Percentiles rank a stretch among this genome's conserved stretches.
phyloP scores from a whole-genome alignment of 1,140 invertebrate species.

The Drosophila cardini region DNA sequence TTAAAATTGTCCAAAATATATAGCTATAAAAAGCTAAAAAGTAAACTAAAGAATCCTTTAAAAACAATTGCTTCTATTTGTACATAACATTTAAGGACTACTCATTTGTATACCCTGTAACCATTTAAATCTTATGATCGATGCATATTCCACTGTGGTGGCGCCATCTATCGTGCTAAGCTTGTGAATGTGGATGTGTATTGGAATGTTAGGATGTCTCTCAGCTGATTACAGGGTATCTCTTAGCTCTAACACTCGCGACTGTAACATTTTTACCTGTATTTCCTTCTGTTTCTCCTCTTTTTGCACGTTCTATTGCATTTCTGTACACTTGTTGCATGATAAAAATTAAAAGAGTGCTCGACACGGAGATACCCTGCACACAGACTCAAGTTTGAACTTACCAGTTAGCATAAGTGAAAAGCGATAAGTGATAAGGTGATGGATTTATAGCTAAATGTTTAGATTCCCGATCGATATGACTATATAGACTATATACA shows the following conservation, averaged over 20 bases:
- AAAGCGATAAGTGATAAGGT: neutral
- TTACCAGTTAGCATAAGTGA: neutral
- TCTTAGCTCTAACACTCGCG: neutral
- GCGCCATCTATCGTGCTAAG: neutral
- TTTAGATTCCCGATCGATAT: neutral
- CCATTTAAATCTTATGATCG: neutral
- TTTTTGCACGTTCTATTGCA: conserved; percentile 7
- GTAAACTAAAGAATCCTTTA: too few species aligned
- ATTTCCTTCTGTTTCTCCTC: neutral
- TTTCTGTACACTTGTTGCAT: neutral
- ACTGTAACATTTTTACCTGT: neutral
- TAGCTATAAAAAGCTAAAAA: too few species aligned
- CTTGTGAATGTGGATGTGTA: neutral
- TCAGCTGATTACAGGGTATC: neutral
- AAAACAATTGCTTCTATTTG: too few species aligned
- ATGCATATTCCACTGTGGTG: neutral
- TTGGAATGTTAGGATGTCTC: neutral
- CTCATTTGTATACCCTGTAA: neutral
- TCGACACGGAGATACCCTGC: neutral
- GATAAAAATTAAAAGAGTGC: neutral
- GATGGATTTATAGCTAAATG: neutral
- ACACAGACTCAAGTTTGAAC: neutral
- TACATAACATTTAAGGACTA: too few species aligned
- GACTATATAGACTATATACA: neutral
- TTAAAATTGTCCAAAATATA: too few species aligned